Conservation (phyloP, 2,113 vertebrate species). For the crab-eating macaque (Macaca fascicularis) region DNA sequence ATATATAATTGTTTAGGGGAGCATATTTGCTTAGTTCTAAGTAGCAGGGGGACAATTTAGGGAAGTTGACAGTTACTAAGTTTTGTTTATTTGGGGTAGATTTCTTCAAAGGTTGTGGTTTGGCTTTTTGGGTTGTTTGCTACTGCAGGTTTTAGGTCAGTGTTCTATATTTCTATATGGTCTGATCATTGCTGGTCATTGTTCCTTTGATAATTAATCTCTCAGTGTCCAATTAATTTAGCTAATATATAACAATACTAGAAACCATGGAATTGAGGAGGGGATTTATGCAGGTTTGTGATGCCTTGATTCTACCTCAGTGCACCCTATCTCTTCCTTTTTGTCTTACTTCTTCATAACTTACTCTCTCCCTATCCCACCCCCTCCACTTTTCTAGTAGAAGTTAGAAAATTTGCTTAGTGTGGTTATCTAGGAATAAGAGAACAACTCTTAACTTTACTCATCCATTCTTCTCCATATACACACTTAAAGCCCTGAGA, state of each 20-base stretch:
- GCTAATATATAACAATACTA: not conserved
- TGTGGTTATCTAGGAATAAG: not conserved
- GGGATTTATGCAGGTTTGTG: not conserved
- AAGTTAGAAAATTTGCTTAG: not conserved
- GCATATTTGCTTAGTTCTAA: not conserved
- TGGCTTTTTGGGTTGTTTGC: not conserved
- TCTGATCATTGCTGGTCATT: not conserved
- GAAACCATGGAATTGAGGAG: not conserved
- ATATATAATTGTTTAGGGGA: no score
- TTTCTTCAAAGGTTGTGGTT: not conserved
- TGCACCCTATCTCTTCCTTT: not conserved
- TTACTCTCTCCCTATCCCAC: not conserved
- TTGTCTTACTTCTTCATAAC: not conserved
- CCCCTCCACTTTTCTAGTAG: not conserved
- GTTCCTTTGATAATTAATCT: not conserved
- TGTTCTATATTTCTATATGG: not conserved
- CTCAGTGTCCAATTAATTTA: not conserved
- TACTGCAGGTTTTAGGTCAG: not conserved
- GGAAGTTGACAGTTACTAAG: not conserved
- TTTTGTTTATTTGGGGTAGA: not conserved
- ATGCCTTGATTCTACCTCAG: not conserved
- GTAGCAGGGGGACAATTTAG: not conserved
- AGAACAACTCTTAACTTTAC: not conserved
- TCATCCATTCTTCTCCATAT: not conserved
- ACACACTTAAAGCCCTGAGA: not conserved